Base-by-base conservation (phyloP, 2,113 vertebrate genomes). In the Leucoraja erinaceus region DNA sequence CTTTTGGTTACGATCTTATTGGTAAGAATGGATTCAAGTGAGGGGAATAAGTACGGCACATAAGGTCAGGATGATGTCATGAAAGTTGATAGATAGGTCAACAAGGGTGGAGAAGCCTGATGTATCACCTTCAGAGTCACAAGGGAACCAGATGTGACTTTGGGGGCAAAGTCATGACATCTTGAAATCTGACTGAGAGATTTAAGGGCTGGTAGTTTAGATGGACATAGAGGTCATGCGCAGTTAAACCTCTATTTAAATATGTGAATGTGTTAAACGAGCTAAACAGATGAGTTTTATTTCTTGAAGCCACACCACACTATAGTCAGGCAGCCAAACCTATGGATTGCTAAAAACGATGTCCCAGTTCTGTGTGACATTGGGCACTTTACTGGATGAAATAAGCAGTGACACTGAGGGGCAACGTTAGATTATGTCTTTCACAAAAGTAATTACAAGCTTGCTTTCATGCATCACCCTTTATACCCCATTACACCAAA, bases 371-470 rank as follows among this genome's bases (percentile, higher is more conserved):
- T 56, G 16, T 70, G n/a, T 20, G 88, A 47, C 88, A 70, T 31
- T 66, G 66, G 38, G 72, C 66, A 70, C 10, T 10, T 22, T 22
- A 47, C 63, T 70, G 86, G 86, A 90, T 90, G 63, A 90, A 90
- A 47, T 70, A 68, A 90, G 5, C 9, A 38, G 31, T 70, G 88
- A 90, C 18, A 47, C 7, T 8, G 88, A 38, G 7, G 31, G 63
- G 79, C 47, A 54, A 54, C 11, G 20, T 91, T 91, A 91, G 72
- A 72, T 91, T 91, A 11, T 28, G 47, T 22, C 68, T 72, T 38
- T 72, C 68, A 91, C 90, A 91, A 91, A 47, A 91, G 33, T 91
- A 91, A 91, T 90, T 38, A 90, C 88, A 66, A 70, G n/a, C 18
- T 91, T 91, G 33, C 66, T 28, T 68, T 47, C 66, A 22, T 54